phyloP scores from a whole-genome alignment of 2,113 vertebrate genomes.

The Aspiorhynchus laticeps region DNA sequence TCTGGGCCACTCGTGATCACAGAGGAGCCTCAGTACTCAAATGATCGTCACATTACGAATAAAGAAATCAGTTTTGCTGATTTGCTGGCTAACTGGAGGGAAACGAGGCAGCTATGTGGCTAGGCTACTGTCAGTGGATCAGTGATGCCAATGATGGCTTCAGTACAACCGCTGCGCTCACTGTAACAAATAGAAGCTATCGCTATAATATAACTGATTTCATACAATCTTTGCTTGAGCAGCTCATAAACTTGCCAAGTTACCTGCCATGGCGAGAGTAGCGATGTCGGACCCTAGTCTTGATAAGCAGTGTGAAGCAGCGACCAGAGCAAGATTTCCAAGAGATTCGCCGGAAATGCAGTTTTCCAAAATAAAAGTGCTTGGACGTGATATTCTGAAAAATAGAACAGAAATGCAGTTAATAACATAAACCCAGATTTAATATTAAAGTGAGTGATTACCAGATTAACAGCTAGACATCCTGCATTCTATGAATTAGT shows the following conservation, averaged over 20 bases:
- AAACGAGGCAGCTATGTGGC: conserved; percentile 29
- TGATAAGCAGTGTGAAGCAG: conserved; percentile 30
- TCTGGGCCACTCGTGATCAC: background rate
- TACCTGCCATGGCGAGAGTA: conserved; percentile 80
- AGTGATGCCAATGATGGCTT: background rate
- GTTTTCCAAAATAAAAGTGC: conserved; percentile 34
- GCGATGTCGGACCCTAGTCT: conserved; percentile 67
- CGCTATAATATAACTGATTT: background rate
- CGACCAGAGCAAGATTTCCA: conserved; percentile 20
- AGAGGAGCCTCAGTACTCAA: background rate
- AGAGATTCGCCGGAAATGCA: conserved; percentile 17
- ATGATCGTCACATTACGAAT: background rate
- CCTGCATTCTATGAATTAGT: background rate
- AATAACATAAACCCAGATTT: background rate
- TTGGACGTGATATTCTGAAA: background rate
- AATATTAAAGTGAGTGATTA: background rate
- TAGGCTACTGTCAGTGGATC: conserved; percentile 42
- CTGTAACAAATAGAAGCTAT: background rate
- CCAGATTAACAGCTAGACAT: background rate
- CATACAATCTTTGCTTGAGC: background rate
- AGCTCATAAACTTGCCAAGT: conserved; percentile 40
- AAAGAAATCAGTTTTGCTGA: background rate
- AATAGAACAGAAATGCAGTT: background rate
- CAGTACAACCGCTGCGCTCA: conserved; percentile 15
- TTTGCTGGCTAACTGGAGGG: conserved; percentile 31